Conservation (phyloP, 2,113 vertebrate genomes). For the Crocuta crocuta region DNA sequence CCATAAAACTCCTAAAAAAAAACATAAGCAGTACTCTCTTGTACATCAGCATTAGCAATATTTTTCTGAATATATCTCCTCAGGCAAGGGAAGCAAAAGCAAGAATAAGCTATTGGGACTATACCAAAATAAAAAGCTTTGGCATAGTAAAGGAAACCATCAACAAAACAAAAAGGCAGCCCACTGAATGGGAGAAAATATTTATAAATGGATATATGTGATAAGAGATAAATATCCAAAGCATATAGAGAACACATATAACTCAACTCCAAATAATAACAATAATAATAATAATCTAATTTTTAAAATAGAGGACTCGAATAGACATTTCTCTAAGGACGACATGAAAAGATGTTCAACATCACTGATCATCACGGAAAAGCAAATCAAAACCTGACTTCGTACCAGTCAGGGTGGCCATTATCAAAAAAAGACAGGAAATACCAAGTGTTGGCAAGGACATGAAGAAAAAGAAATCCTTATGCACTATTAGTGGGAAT, state of each 20-base stretch:
- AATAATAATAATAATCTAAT: not conserved
- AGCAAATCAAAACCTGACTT: not conserved
- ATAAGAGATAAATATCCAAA: not conserved
- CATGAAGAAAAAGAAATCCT: not conserved
- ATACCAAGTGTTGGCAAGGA: not conserved
- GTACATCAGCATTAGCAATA: not conserved
- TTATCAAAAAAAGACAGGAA: not conserved
- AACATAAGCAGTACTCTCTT: not conserved
- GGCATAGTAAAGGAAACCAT: not conserved
- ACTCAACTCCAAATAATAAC: not conserved
- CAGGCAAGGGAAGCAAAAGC: not conserved
- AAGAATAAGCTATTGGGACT: not conserved
- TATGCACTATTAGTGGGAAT: not conserved
- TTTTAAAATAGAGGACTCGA: not conserved
- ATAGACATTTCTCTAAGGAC: not conserved
- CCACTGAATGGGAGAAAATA: not conserved
- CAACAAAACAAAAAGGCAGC: not conserved
- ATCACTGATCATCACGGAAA: not conserved
- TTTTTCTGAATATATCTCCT: not conserved
- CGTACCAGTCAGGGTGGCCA: not conserved
- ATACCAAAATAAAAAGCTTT: not conserved
- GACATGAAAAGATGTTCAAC: not conserved
- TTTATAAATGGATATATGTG: not conserved
- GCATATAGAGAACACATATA: not conserved
- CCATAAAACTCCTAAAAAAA: not conserved